Evolutionary conservation across 92 coral and sea anemone species (phyloP).

Genomic region (Virgularia gustaviana): DNA sequence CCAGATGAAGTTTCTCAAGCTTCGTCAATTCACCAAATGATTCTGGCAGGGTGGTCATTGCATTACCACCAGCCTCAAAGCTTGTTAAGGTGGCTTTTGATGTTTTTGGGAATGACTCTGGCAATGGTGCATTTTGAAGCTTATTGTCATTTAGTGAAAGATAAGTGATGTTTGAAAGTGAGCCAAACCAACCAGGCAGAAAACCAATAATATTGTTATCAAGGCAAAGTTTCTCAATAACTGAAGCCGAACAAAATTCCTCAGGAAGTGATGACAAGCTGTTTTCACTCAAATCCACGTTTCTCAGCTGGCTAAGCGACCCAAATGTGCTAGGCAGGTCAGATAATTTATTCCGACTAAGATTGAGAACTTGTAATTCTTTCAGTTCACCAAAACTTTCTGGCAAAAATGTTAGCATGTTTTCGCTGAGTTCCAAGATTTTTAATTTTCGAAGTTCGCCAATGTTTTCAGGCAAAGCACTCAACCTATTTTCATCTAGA

Average conservation of each 20-base stretch:
- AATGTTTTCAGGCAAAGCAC: slow-evolving; percentile 61
- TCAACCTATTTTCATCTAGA: slow-evolving; percentile 74
- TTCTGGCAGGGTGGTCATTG: slow-evolving; percentile 67
- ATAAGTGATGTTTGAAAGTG: slow-evolving; percentile 52
- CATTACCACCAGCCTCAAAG: slow-evolving; percentile 79
- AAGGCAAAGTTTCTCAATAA: slow-evolving; percentile 63
- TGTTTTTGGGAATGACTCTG: slow-evolving; percentile 58
- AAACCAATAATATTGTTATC: slow-evolving; percentile 64
- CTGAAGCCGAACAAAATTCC: slow-evolving; percentile 58
- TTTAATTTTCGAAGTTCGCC: slow-evolving; percentile 53
- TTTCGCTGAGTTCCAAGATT: slow-evolving; percentile 84
- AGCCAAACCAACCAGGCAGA: slow-evolving; percentile 81
- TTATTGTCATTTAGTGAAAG: slow-evolving; percentile 74
- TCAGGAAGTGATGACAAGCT: slow-evolving; percentile 58
- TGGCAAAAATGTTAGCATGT: slow-evolving; percentile 59
- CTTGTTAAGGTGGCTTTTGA: slow-evolving; percentile 60
- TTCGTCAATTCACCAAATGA: slow-evolving; percentile 69
- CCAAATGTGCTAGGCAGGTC: slow-evolving; percentile 69
- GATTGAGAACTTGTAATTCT: slow-evolving; percentile 63
- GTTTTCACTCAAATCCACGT: slow-evolving; percentile 69
- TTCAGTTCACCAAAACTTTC: slow-evolving; percentile 65
- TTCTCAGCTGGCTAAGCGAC: slow-evolving; percentile 49
- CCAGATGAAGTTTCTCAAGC: slow-evolving; percentile 75
- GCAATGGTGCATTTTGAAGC: slow-evolving; percentile 62
- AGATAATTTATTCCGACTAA: slow-evolving; percentile 67